These are phyloP conservation scores for Phataginus tetradactyla DNA, from an alignment of 2,797 vertebrate genomes.

Conservation along the genomic window DNA sequence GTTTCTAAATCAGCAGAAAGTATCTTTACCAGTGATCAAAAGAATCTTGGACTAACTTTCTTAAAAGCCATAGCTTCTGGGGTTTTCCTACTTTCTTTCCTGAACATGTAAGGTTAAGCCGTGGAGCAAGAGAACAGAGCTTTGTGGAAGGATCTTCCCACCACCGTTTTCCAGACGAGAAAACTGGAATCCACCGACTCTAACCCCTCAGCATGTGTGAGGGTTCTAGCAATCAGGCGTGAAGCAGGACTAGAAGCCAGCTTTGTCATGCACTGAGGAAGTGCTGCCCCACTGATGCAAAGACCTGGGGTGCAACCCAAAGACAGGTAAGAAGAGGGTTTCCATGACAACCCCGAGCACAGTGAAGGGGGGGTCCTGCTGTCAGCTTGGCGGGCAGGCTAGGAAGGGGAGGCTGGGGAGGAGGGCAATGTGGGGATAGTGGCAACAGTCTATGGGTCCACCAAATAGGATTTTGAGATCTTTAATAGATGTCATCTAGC, in stretches of 20 bases:
- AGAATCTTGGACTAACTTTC: background rate
- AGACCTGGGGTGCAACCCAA: background rate
- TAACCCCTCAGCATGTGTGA: background rate
- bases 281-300: background rate
- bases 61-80: background rate
- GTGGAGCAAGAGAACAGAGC: background rate
- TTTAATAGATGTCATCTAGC: background rate
- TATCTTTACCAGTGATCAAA: background rate
- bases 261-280: background rate
- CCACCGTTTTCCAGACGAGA: background rate
- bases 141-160: background rate
- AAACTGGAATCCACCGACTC: background rate
- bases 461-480: background rate
- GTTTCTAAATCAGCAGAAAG: conserved; percentile 40
- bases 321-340: background rate
- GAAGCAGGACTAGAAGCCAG: background rate
- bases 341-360: background rate
- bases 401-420: accelerated
- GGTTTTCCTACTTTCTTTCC: background rate
- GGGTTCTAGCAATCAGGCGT: background rate
- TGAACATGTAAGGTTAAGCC: background rate
- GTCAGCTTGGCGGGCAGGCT: background rate
- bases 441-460: background rate
- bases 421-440: too few species aligned
- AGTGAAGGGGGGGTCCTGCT: background rate